Percentiles rank a stretch among this genome's conserved stretches.
Conservation (phyloP, 1,140 invertebrate genomes). For the Cardiocondyla obscurior region DNA sequence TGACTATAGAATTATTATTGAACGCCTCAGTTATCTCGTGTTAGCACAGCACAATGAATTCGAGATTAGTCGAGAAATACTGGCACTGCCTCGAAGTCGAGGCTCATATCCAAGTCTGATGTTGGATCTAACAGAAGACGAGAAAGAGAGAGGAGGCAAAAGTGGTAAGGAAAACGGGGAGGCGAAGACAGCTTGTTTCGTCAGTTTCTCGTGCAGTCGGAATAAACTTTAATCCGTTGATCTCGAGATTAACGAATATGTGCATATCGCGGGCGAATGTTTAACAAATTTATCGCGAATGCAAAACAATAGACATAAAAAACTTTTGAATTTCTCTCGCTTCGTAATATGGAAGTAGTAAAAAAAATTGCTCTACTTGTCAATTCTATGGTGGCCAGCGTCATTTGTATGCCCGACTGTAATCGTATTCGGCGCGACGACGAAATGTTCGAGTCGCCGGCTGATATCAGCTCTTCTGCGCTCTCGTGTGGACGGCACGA, state of each 20-base stretch:
- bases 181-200: slow-evolving; percentile 54
- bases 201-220: slow-evolving; percentile 38
- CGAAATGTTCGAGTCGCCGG: slow-evolving; percentile 32
- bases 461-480: slow-evolving; percentile 12
- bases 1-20: slow-evolving; percentile 65
- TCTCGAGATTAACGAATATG: slow-evolving; percentile 65
- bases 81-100: slow-evolving; percentile 38
- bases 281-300: not conserved
- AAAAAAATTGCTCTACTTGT: not conserved
- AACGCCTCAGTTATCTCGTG: slow-evolving; percentile 54
- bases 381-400: not conserved
- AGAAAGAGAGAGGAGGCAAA: slow-evolving; percentile 28
- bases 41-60: slow-evolving; percentile 60
- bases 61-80: slow-evolving; percentile 48
- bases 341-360: not conserved
- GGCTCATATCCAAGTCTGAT: slow-evolving; percentile 60
- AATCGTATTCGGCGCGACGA: not conserved
- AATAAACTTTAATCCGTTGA: slow-evolving; percentile 66
- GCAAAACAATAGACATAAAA: slow-evolving; percentile 5
- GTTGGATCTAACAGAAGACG: slow-evolving; percentile 44
- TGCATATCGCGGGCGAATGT: slow-evolving; percentile 8
- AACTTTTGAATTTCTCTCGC: not conserved
- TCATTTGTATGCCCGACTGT: slow-evolving; percentile 36
- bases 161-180: not conserved
- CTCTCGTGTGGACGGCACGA: slow-evolving; percentile 44